Evolutionary conservation across 2,797 vertebrate species (phyloP).

Genomic region (Rhynchotus rufescens): DNA sequence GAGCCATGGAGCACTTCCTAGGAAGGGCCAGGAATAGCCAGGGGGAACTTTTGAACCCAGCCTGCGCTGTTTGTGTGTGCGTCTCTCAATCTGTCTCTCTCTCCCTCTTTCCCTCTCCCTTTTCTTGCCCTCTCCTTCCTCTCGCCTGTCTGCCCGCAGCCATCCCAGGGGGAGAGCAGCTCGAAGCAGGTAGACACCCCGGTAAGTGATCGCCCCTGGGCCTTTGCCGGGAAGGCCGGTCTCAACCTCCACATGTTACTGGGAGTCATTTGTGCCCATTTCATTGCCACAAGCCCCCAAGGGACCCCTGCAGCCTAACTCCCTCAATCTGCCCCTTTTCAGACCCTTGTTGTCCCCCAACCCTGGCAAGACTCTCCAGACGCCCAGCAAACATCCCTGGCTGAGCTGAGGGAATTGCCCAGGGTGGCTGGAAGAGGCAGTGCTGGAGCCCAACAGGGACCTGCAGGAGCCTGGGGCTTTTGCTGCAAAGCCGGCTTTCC

Average conservation of each 20-base stretch:
- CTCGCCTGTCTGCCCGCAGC: slow-evolving; percentile 76
- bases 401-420: not conserved
- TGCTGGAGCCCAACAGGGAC: not conserved
- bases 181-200: slow-evolving; percentile 88
- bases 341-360: not conserved
- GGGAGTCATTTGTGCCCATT: not conserved
- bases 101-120: not conserved
- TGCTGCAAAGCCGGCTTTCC: slow-evolving; percentile 43
- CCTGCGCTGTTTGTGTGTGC: not conserved
- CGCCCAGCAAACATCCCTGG: not conserved
- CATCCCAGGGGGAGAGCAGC: slow-evolving; percentile 83
- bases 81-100: not conserved
- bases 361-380: not conserved
- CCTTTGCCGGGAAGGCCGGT: not conserved
- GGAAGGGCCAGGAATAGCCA: slow-evolving; percentile 42
- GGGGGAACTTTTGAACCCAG: not conserved
- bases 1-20: not conserved
- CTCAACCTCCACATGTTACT: not conserved
- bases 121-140: not conserved
- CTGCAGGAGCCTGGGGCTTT: not conserved
- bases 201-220: slow-evolving; percentile 80
- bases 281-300: not conserved
- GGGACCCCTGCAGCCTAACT: not conserved
- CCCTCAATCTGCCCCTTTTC: not conserved
- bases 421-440: rapidly evolving